Conservation (phyloP, 2,113 vertebrate species). For the Macrotus californicus region DNA sequence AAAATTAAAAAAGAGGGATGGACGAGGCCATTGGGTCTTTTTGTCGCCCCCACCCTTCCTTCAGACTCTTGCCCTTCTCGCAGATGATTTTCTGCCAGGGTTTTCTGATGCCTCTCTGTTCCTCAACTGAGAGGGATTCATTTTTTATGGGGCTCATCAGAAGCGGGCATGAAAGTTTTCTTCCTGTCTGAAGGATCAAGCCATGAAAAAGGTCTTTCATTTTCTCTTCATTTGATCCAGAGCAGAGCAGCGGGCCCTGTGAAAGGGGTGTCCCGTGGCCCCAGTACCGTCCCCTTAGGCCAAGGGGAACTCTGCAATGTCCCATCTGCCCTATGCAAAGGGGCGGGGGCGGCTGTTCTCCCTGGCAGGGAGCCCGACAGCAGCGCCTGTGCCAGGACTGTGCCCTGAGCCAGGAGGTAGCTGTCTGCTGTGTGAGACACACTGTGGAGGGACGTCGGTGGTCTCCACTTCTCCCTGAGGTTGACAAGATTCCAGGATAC, state of each 20-base stretch:
- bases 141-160: background rate
- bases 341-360: background rate
- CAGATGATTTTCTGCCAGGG: background rate
- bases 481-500: background rate
- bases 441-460: fast-evolving
- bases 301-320: background rate
- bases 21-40: background rate
- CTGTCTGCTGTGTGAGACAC: background rate
- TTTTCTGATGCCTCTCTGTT: conserved; percentile 22
- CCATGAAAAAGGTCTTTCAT: conserved; percentile 31
- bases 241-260: background rate
- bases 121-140: background rate
- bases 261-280: background rate
- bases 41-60: background rate
- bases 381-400: background rate
- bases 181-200: background rate
- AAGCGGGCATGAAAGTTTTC: background rate
- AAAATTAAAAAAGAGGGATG: background rate
- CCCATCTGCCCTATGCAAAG: background rate
- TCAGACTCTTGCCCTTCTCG: background rate
- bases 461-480: background rate
- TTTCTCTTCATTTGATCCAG: background rate
- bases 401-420: background rate
- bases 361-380: background rate
- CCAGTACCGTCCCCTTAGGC: background rate